These are phyloP conservation scores for Phalacrocorax carbo DNA, from an alignment of 2,113 vertebrate genomes.

Conservation along the genomic window DNA sequence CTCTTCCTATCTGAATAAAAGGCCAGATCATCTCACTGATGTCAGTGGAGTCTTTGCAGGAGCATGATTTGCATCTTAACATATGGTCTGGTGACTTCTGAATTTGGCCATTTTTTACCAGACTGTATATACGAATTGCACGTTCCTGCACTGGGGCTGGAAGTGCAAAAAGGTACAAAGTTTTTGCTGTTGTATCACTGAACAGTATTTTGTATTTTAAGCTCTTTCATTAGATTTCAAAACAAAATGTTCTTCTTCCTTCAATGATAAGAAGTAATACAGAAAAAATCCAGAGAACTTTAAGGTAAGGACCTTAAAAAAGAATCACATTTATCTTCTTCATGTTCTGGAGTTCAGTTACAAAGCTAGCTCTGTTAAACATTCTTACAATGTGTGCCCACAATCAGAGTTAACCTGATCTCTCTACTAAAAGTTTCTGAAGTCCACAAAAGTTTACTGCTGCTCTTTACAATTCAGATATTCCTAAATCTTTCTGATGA, in stretches of 20 bases:
- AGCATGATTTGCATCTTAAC: not conserved
- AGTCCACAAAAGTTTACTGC: not conserved
- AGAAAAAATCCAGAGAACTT: not conserved
- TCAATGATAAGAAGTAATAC: not conserved
- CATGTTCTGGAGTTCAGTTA: not conserved
- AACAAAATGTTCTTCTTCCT: not conserved
- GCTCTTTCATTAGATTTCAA: not conserved
- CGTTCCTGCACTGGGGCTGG: not conserved
- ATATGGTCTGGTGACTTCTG: not conserved
- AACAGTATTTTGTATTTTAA: not conserved
- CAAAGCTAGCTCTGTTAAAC: not conserved
- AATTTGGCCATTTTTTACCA: not conserved
- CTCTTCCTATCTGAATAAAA: not conserved
- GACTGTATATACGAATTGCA: not conserved
- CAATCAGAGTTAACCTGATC: not conserved
- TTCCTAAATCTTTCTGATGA: not conserved
- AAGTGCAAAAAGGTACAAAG: not conserved
- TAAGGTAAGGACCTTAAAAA: not conserved
- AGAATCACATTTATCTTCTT: not conserved
- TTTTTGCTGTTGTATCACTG: not conserved
- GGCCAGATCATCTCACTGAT: not conserved
- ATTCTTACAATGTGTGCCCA: not conserved
- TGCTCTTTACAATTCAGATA: not conserved
- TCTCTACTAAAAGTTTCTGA: not conserved
- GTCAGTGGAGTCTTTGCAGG: not conserved